Evolutionary conservation across 2,113 vertebrate genomes (phyloP), one percentile per base, ranked within the genome.

Genomic region (Mus pahari): DNA sequence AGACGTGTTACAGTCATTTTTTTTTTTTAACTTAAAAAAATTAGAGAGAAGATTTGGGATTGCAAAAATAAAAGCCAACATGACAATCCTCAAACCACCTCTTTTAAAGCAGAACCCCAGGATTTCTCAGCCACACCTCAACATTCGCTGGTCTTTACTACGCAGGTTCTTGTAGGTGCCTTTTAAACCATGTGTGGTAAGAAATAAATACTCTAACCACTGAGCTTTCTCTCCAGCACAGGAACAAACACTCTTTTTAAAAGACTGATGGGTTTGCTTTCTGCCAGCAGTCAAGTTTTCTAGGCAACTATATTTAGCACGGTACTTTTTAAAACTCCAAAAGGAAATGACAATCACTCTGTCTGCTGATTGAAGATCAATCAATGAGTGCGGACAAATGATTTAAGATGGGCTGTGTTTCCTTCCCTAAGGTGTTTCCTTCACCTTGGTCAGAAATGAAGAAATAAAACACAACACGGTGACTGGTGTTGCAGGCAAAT

Each of bases 1-100:
- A 74, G 39, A 66, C 31, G 4, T 84, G 39, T 14, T 78, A 42
- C 0, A 1, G 1, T 26, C 48, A 50, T 8, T 64, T 20, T n/a
- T 8, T 64, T 20, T n/a, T 83, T 91, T 66, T 42, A 90, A 64
- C 19, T 66, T 82, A 92, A 60, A 86, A 81, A 5, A 94, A 31
- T 90, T 95, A 82, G 36, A 53, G 90, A 73, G 82, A 70, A 70
- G 58, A 91, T 58, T 33, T 79, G 28, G 53, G 36, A 79, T 68
- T 90, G 53, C 31, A 33, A 92, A 89, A 92, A 48, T 77, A 93
- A 96, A 94, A 93, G 50, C 26, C 60, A 96, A 7, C 48, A 89
- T 68, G 33, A 73, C 28, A 83, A 96, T 66, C 45, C 50, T 42
- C 70, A 90, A 75, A 62, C 62, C 73, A 64, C 42, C 45, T 71